Base-by-base conservation (phyloP, 2,113 vertebrate species). In the Dasypus novemcinctus region DNA sequence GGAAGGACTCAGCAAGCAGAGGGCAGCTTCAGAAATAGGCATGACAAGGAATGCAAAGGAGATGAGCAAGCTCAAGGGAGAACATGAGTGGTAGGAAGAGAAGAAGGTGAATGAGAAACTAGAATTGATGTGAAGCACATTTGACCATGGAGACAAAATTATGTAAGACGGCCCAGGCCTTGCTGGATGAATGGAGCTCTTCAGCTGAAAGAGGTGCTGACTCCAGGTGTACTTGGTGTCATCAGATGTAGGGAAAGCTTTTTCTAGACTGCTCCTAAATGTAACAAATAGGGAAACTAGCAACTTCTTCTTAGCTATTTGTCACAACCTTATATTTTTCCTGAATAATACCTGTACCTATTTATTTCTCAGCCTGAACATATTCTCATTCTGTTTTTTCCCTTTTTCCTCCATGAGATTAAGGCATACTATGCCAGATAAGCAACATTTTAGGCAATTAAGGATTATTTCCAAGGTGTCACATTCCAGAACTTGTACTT, bases 391-490 rank as follows among this genome's bases (percentile, higher is more conserved):
- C 13, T 74, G 31, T 25, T 43, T 71, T 27, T 63, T 29, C 17
- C 13, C 36, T 27, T 61, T 93, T 66, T 71, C 64, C 36, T 75
- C 23, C 15, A 18, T 21, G 41, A 52, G 57, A 88, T 31, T 74
- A 84, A 85, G 1, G 2, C n/a, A 43, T 54, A 36, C 21, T 79
- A 63, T 46, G 12, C 57, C 9, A 14, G 25, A 68, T 75, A 88
- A 91, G 57, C 78, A 81, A 85, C 41, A 79, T 61, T 89, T 95
- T 85, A 15, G 61, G 49, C 72, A 89, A 85, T 66, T 66, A 69
- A 88, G 64, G 31, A 75, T 89, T 94, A 84, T 95, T 93, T 95
- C 57, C 41, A 27, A 88, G 85, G 91, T 69, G 59, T 92, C 41
- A n/a, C 46, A 75, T 94, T 95, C 66, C 57, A 74, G 38, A 88